A percentile compares a stretch with the other conserved stretches of the same genome.
Conservation (phyloP, 2,888 invertebrate genomes). For the Oscheius myriophilus region DNA sequence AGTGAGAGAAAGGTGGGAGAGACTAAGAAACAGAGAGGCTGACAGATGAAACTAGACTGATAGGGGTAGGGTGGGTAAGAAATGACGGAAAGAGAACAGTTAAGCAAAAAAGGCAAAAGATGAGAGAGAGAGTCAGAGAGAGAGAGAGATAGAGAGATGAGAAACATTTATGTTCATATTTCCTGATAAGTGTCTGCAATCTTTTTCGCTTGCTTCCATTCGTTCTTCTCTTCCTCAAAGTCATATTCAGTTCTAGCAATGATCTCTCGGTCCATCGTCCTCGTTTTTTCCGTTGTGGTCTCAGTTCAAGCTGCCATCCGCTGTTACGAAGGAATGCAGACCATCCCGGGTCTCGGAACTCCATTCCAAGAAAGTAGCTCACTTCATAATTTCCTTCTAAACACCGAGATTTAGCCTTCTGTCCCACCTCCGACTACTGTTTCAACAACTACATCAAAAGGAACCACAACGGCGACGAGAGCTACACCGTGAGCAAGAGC, state of each 20-base stretch:
- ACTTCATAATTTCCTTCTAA: background rate
- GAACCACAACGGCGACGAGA: conserved; percentile 47
- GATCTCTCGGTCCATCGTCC: background rate
- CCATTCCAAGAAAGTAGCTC: conserved; percentile 19
- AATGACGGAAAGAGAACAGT: too few relatives aligned
- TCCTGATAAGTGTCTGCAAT: too few relatives aligned
- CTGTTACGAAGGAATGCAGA: conserved; percentile 29
- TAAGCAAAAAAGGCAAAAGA: too few relatives aligned
- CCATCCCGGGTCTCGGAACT: background rate
- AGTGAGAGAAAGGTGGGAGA: too few relatives aligned
- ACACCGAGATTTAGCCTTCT: conserved; percentile 35
- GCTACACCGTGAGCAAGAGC: conserved; percentile 47
- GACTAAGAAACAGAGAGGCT: too few relatives aligned
- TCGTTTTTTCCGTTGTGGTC: background rate
- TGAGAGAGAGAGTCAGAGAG: too few relatives aligned
- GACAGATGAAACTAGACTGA: too few relatives aligned
- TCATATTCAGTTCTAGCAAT: background rate
- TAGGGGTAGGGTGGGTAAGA: too few relatives aligned
- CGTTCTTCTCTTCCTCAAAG: background rate
- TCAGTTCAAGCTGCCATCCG: conserved; percentile 7
- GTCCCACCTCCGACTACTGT: conserved; percentile 47
- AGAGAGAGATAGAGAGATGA: too few relatives aligned
- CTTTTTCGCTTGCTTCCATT: background rate
- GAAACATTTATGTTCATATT: too few relatives aligned
- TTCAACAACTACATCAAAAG: conserved; percentile 49